Conservation (phyloP, 1,140 invertebrate genomes). For the Nasonia vitripennis region DNA sequence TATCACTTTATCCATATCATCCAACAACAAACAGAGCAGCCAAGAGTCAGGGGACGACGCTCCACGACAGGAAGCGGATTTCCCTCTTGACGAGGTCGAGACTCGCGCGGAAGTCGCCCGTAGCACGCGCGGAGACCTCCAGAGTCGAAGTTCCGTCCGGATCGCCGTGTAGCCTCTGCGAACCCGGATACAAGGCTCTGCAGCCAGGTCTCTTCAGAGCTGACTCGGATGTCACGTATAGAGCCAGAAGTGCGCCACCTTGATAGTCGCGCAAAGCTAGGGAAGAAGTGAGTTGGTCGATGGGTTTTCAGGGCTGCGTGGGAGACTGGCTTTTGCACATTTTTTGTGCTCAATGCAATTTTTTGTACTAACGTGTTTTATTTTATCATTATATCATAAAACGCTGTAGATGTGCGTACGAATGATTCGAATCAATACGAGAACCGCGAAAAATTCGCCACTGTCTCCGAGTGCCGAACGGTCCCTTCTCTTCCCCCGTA, state of each 20-base stretch:
- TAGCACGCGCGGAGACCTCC: conserved; percentile 16
- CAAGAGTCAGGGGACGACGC: neutral
- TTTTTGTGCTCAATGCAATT: neutral
- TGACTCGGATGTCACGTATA: conserved; percentile 43
- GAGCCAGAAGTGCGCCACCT: neutral
- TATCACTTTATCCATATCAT: conserved; percentile 26
- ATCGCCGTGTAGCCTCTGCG: neutral
- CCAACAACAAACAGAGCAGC: conserved; percentile 6
- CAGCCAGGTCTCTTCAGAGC: conserved; percentile 2
- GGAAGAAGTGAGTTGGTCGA: neutral
- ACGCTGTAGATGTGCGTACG: too few relatives aligned
- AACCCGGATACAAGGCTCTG: conserved; percentile 31
- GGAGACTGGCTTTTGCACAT: neutral
- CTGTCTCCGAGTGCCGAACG: too few relatives aligned
- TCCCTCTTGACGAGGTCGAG: conserved; percentile 39
- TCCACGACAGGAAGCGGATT: conserved; percentile 43
- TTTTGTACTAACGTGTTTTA: too few relatives aligned
- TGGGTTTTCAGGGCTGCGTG: conserved; percentile 1
- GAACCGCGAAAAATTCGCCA: neutral
- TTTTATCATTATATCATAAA: too few relatives aligned
- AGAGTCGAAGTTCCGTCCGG: conserved; percentile 3
- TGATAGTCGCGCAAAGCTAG: conserved; percentile 3
- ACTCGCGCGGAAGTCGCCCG: neutral
- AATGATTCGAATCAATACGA: neutral
- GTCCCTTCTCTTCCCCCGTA: neutral